These are phyloP conservation scores for Porites lutea DNA, from an alignment of 64 coral and sea anemone genomes.

Conservation along the genomic window DNA sequence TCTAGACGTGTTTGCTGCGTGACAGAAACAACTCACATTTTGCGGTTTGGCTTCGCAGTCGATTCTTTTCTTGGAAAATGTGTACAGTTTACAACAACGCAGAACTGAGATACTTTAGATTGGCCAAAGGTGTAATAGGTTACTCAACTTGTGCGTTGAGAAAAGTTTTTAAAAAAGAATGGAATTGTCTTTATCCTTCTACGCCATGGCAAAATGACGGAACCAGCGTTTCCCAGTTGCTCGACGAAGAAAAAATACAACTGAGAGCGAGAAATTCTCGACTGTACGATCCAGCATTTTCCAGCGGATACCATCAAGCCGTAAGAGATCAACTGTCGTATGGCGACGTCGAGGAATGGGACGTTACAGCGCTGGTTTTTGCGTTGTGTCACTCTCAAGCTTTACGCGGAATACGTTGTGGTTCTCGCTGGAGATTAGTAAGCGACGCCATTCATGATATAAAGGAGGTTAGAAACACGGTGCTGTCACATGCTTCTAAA, in stretches of 20 bases:
- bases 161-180: slow-evolving; percentile 53
- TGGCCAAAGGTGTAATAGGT: slow-evolving; percentile 45
- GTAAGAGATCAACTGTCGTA: slow-evolving; percentile 10
- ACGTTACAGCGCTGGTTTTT: slow-evolving; percentile 52
- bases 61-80: too few species aligned
- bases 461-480: slow-evolving; percentile 48
- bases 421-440: not conserved
- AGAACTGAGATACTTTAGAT: slow-evolving; percentile 54
- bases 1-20: too few species aligned
- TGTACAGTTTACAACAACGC: slow-evolving; percentile 22
- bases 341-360: slow-evolving; percentile 54
- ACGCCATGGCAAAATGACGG: slow-evolving; percentile 26
- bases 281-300: slow-evolving; percentile 34
- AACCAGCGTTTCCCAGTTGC: slow-evolving; percentile 27
- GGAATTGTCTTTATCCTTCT: slow-evolving; percentile 29
- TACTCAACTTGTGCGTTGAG: slow-evolving; percentile 48
- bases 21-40: too few species aligned
- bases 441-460: not conserved
- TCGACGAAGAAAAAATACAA: slow-evolving; percentile 1
- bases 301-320: not conserved
- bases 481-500: slow-evolving; percentile 34
- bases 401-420: not conserved
- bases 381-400: slow-evolving; percentile 21
- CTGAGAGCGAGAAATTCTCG: not conserved
- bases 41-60: too few species aligned